These are phyloP conservation scores for Chromobotia macracanthus DNA, from an alignment of 2,797 vertebrate genomes.

Conservation along the genomic window DNA sequence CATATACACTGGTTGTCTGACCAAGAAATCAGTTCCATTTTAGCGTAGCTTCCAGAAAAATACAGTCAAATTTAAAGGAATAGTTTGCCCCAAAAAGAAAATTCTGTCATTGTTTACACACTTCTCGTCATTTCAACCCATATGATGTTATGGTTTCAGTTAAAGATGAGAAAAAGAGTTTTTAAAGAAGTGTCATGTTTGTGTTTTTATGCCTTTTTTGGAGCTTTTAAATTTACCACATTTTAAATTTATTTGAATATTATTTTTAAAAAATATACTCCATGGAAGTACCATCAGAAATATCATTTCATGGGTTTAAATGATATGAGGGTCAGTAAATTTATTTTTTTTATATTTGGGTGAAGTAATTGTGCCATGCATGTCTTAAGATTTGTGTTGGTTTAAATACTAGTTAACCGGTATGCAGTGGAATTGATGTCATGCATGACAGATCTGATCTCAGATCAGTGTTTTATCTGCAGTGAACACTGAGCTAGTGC, in stretches of 20 bases:
- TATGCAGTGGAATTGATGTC: background rate
- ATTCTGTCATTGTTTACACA: background rate
- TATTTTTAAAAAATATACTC: background rate
- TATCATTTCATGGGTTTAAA: background rate
- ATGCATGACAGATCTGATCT: background rate
- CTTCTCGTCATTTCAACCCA: background rate
- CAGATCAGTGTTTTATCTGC: background rate
- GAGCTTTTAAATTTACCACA: no score
- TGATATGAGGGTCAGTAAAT: background rate
- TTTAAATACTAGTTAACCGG: background rate
- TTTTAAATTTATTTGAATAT: no score
- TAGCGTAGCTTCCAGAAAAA: background rate
- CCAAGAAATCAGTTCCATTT: background rate
- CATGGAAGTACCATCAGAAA: background rate
- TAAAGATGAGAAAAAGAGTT: background rate
- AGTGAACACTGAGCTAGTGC: background rate
- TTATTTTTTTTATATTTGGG: background rate
- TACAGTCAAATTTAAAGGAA: background rate
- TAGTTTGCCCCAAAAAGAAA: background rate
- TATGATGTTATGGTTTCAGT: background rate
- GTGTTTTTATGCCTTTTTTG: background rate
- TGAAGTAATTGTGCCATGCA: background rate
- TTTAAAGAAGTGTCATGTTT: no score
- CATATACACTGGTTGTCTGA: background rate
- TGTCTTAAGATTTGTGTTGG: conserved; percentile 1